Conservation (phyloP, 2,797 vertebrate species). For the Amblyopsis hoosieri region DNA sequence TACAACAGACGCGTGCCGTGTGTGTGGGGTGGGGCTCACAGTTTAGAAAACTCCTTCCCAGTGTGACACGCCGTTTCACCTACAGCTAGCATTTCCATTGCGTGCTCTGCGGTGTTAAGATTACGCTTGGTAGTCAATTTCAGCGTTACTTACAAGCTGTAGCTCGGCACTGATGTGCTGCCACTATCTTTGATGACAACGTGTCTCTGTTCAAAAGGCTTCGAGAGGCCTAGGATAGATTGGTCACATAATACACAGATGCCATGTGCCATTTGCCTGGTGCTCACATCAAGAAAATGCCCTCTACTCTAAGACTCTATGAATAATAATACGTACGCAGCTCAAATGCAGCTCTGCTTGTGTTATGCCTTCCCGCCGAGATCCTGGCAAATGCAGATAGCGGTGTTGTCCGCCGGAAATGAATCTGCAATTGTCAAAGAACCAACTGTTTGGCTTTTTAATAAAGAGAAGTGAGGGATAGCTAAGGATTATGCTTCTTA, state of each 20-base stretch:
- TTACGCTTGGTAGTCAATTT: constrained; percentile 11
- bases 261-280: constrained; percentile 25
- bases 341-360: constrained; percentile 15
- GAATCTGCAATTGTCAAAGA: not conserved
- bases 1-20: too few species aligned
- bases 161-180: constrained; percentile 11
- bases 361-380: not conserved
- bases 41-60: too few species aligned
- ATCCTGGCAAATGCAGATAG: not conserved
- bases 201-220: constrained; percentile 11
- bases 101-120: not conserved
- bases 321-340: constrained; percentile 47
- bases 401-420: not conserved
- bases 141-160: constrained; percentile 7
- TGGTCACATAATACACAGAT: constrained; percentile 16
- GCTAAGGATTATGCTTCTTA: not conserved
- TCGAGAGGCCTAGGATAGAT: constrained; percentile 19
- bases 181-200: constrained; percentile 8
- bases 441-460: not conserved
- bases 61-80: not conserved
- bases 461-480: not conserved
- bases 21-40: too few species aligned
- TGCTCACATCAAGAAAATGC: constrained; percentile 42
- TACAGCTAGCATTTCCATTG: not conserved
- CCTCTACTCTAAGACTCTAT: constrained; percentile 31